Base-by-base conservation (phyloP, 2,888 invertebrate species). In the Drosophila lacicola region DNA sequence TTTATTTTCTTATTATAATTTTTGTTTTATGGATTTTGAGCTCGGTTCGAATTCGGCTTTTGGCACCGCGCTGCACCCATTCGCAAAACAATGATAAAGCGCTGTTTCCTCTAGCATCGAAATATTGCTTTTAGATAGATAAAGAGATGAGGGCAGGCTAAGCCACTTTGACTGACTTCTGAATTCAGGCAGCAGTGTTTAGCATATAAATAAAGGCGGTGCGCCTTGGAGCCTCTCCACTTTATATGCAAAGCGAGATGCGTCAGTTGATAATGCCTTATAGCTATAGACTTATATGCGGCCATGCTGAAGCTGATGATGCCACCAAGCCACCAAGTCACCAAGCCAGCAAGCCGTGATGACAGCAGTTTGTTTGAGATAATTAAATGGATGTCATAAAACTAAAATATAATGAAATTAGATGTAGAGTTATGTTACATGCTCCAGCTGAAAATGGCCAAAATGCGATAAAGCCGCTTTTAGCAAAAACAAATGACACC, bases 361-460 rank as follows among this genome's bases (percentile, higher is more conserved):
- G 74, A 69, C 68, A 72, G 42, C 46, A 54, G 56, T 39, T 37
- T 34, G 47, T 47, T 37, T 45, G 4, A 42, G 37, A 58, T 89
- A 85, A 89, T 85, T 89, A 85, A 89, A 85, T 71, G 80, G 66
- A 65, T 67, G 77, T 66, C 85, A 73, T 81, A 77, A 80, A 82
- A 76, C 54, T 65, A 58, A 74, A 69, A 73, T 76, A 88, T 71
- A 81, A 68, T 72, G 65, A 69, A 82, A 57, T 82, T 69, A 29
- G 29, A 86, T 90, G 88, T 88, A 83, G 90, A 86, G 58, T 74
- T 70, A 68, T 88, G 83, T 88, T 90, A 86, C 89, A 86, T 80
- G 75, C 75, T 80, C 56, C 25, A 71, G 36, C 72, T 57, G 55
- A 21, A 78, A 71, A 69, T 61, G 53, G 67, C 45, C 63, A 45